Percentiles rank a stretch among this genome's conserved stretches.
phyloP scores from a whole-genome alignment of 2,888 invertebrate genomes.

The Drosophila anomelani region DNA sequence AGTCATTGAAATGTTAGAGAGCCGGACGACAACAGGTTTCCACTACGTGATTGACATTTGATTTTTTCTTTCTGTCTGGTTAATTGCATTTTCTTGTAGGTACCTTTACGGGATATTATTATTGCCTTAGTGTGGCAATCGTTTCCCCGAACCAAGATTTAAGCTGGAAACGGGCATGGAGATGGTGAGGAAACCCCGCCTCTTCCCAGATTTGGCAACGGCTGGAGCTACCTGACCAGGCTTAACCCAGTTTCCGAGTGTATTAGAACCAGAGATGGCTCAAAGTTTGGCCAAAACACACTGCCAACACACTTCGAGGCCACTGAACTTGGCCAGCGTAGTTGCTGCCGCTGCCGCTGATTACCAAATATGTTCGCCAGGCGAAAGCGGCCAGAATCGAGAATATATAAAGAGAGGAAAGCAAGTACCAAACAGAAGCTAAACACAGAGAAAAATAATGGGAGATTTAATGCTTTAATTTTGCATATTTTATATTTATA shows the following conservation, averaged over 20 bases:
- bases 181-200: slow-evolving; percentile 6
- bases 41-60: slow-evolving; percentile 72
- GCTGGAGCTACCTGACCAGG: slow-evolving; percentile 43
- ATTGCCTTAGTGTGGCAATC: slow-evolving; percentile 34
- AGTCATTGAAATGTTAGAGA: slow-evolving; percentile 72
- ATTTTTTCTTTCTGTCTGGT: slow-evolving; percentile 42
- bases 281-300: slow-evolving; percentile 35
- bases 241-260: slow-evolving; percentile 74
- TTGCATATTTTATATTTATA: background rate
- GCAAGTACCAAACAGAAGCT: slow-evolving; percentile 5
- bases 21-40: slow-evolving; percentile 65
- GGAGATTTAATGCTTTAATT: background rate
- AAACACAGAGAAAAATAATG: background rate
- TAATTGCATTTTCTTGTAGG: slow-evolving; percentile 67
- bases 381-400: slow-evolving; percentile 71
- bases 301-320: slow-evolving; percentile 74
- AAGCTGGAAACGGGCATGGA: slow-evolving; percentile 3
- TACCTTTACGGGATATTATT: background rate
- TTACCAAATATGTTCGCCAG: slow-evolving; percentile 70
- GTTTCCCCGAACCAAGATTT: slow-evolving; percentile 19
- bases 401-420: slow-evolving; percentile 15
- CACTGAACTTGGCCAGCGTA: slow-evolving; percentile 73
- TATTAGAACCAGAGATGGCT: slow-evolving; percentile 38
- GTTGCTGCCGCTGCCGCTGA: slow-evolving; percentile 50
- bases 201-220: slow-evolving; percentile 17